Conservation (phyloP, 2,113 vertebrate genomes). For the Pardalotus punctatus region DNA sequence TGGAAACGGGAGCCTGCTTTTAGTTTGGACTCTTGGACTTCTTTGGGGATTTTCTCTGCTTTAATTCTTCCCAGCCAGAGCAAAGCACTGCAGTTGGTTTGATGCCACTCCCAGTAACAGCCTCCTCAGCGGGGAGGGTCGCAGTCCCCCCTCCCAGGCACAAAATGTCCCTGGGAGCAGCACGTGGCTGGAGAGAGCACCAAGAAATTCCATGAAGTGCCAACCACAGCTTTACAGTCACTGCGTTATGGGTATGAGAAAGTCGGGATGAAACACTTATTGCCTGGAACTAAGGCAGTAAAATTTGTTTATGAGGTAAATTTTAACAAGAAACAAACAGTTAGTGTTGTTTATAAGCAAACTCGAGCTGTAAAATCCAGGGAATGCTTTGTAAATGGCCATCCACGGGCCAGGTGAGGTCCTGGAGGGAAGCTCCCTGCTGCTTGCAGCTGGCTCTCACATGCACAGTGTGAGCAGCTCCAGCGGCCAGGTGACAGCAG, state of each 20-base stretch:
- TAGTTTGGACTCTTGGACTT: neutral
- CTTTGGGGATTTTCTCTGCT: neutral
- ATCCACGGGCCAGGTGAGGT: neutral
- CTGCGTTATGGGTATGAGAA: neutral
- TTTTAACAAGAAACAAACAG: constrained; percentile 73
- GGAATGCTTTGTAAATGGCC: constrained; percentile 46
- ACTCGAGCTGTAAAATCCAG: constrained; percentile 31
- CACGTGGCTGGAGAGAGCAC: neutral
- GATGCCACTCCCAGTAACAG: neutral
- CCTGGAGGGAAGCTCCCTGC: neutral
- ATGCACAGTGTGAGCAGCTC: neutral
- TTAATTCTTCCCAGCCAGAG: neutral
- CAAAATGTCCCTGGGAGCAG: neutral
- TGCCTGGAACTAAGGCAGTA: constrained; percentile 49
- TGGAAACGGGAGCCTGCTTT: neutral
- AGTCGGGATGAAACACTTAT: constrained; percentile 59
- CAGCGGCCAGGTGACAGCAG: neutral
- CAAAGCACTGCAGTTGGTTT: neutral
- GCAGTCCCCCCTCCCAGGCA: rapidly evolving
- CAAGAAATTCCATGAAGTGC: neutral
- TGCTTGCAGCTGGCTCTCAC: constrained; percentile 16
- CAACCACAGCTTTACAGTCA: constrained; percentile 46
- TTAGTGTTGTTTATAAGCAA: constrained; percentile 71
- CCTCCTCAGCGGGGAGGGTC: rapidly evolving
- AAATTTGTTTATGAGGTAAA: constrained; percentile 74